phyloP scores from a whole-genome alignment of 1,140 invertebrate genomes.

The Hyposmocoma kahamanoa region DNA sequence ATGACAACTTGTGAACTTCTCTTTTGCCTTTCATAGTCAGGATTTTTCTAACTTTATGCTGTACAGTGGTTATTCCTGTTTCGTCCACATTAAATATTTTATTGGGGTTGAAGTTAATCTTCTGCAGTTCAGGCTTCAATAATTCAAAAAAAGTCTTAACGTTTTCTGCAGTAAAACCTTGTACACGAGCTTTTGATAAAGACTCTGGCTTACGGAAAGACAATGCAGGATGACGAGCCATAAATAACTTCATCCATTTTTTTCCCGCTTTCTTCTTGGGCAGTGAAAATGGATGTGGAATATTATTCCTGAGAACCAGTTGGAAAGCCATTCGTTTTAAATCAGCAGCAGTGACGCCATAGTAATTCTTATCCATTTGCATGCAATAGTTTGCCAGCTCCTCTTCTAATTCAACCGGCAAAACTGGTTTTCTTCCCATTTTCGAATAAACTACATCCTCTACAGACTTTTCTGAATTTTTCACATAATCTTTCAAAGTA shows the following conservation, averaged over 20 bases:
- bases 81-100: conserved; percentile 37
- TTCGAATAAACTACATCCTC: neutral
- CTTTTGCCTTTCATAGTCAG: conserved; percentile 37
- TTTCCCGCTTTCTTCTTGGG: conserved; percentile 22
- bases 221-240: conserved; percentile 6
- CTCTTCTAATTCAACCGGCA: conserved; percentile 20
- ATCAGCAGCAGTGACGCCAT: neutral
- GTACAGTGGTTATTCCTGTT: conserved; percentile 34
- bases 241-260: conserved; percentile 25
- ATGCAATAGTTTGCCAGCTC: conserved; percentile 25
- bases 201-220: conserved; percentile 9
- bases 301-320: conserved; percentile 29
- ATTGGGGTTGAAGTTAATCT: conserved; percentile 6
- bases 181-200: conserved; percentile 2
- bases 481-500: conserved; percentile 16
- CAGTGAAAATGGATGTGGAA: conserved; percentile 18
- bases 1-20: conserved; percentile 33
- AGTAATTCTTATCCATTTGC: too few relatives aligned
- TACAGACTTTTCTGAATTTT: neutral
- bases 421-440: conserved; percentile 17
- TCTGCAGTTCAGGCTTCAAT: neutral
- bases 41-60: conserved; percentile 30
- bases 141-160: conserved; percentile 13
- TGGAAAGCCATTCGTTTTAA: conserved; percentile 23
- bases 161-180: conserved; percentile 12